phyloP scores from a whole-genome alignment of 2,113 vertebrate genomes.

The Paedocypris sp. region DNA sequence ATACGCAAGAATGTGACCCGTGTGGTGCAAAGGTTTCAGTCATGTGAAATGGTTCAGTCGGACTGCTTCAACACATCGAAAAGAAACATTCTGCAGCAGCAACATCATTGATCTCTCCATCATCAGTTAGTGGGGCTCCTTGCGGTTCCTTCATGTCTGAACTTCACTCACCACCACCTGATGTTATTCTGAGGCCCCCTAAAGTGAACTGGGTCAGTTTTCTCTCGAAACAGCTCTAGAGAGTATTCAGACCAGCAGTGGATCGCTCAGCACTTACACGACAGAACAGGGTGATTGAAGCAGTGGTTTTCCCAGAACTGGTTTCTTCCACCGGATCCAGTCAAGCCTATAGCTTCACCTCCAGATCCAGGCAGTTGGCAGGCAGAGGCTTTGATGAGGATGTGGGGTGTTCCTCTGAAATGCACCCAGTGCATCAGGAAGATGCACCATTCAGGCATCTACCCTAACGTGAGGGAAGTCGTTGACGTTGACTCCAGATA shows the following conservation, averaged over 20 bases:
- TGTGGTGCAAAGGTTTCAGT: too few relatives aligned
- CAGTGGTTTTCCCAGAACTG: neutral
- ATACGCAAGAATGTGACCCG: too few relatives aligned
- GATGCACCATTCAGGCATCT: slow-evolving; percentile 1
- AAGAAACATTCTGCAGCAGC: too few relatives aligned
- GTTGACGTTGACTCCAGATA: neutral
- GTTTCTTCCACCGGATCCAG: neutral
- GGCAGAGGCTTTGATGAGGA: neutral
- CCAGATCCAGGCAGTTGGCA: neutral
- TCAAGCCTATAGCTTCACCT: neutral
- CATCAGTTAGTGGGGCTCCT: too few relatives aligned
- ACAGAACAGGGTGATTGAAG: neutral
- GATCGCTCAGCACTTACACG: slow-evolving; percentile 5
- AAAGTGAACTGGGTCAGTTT: too few relatives aligned
- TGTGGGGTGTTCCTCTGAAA: slow-evolving; percentile 5
- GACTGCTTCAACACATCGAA: too few relatives aligned
- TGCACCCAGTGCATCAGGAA: neutral
- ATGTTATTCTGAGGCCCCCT: too few relatives aligned
- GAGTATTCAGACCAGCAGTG: slow-evolving; percentile 16
- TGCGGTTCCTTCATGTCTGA: too few relatives aligned
- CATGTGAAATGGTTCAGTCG: too few relatives aligned
- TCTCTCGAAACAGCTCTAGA: too few relatives aligned
- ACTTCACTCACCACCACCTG: too few relatives aligned
- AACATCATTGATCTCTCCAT: too few relatives aligned
- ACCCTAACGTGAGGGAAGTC: neutral